Evolutionary conservation across 2,797 vertebrate species (phyloP).

Genomic region (Hypotaenidia philippensis): DNA sequence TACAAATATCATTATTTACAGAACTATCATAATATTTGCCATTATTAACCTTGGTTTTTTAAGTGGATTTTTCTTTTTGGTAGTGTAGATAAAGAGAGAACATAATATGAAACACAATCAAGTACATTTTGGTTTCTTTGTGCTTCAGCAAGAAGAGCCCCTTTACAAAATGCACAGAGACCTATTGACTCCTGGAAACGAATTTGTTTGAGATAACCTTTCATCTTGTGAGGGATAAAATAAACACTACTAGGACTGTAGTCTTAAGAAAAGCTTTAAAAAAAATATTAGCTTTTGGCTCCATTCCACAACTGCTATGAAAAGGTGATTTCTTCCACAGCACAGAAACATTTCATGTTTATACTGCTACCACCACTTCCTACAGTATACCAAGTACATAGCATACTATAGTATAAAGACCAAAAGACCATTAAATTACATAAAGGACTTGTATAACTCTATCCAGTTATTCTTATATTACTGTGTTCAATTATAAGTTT

Average conservation of each 20-base stretch:
- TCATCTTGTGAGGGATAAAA: neutral
- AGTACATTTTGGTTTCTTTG: neutral
- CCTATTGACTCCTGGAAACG: neutral
- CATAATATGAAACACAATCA: neutral
- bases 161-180: neutral
- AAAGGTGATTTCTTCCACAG: neutral
- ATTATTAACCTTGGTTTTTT: neutral
- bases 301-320: neutral
- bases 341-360: neutral
- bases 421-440: neutral
- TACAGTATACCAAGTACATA: neutral
- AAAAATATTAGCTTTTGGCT: neutral
- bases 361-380: neutral
- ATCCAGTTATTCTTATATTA: neutral
- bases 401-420: neutral
- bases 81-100: neutral
- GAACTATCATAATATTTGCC: neutral
- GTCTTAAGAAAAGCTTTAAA: neutral
- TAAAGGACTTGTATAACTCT: neutral
- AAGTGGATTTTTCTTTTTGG: neutral
- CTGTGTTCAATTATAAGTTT: neutral
- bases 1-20: neutral
- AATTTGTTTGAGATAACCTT: neutral
- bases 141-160: neutral
- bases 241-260: neutral